Base-by-base conservation (phyloP, 2,113 vertebrate genomes). In the Anser brachyrhynchus region DNA sequence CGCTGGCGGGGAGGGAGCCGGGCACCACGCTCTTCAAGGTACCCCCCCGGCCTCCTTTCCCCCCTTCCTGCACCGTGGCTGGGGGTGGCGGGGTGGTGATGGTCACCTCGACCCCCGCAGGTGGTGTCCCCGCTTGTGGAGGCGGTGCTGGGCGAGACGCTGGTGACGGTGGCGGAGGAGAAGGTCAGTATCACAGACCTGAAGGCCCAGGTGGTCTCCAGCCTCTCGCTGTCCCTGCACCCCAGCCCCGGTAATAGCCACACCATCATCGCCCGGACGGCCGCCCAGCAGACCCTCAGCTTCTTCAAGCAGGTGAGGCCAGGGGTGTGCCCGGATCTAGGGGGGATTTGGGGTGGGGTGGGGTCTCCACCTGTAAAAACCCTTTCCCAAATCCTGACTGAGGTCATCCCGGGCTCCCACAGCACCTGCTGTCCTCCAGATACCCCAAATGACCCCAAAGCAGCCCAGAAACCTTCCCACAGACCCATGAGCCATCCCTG, bases 161-260 rank as follows among this genome's bases (percentile, higher is more conserved):
- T 97, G 20, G 98, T 99, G 97, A 99, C 99, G 0, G 99, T 99
- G 96, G 98, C 98, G 0, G 99, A 99, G n/a, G 99, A 99, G 87
- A 99, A 99, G 94, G 99, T 99, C 86, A 99, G 98, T 97, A 99
- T 99, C 97, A 98, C 97, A 0, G 99, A 99, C 94, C 96, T 99
- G 94, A 98, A 98, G 29, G 98, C 99, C 55, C 99, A 99, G 84
- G 98, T 99, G 71, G 96, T 99, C 58, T 98, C 99, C 49, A 99
- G 99, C 92, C 98, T 99, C 51, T 97, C 98, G 10, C 98, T 99
- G 92, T 98, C 98, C 15, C 98, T 99, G 44, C 98, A 99, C 85
- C 99, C 99, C 89, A 99, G 99, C 93, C 99, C 99, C 0, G 99
- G 99, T 29, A 99, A 99, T 95, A 99, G 99, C 96, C 99, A 99